phyloP scores from a whole-genome alignment of 2,888 invertebrate species.

The Melangyna quadrimaculata region DNA sequence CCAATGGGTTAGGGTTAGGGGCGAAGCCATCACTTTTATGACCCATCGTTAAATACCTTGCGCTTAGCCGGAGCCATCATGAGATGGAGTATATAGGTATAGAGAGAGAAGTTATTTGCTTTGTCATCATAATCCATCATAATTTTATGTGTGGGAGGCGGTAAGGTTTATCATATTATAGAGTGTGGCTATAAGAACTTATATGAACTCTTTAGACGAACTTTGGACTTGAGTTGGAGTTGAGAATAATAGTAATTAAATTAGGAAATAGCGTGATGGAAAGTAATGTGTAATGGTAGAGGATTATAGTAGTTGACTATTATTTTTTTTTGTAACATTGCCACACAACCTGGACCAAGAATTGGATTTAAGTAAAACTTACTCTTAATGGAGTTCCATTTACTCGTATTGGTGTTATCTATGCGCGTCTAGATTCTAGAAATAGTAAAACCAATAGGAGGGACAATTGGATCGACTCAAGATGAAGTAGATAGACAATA shows the following conservation, averaged over 20 bases:
- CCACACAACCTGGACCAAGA: too few species aligned
- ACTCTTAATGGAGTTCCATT: too few species aligned
- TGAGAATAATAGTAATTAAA: not conserved
- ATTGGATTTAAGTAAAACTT: too few species aligned
- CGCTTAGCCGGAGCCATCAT: not conserved
- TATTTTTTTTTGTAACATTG: too few species aligned
- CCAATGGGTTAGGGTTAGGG: conserved; percentile 1
- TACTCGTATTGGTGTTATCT: too few species aligned
- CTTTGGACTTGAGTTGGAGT: not conserved
- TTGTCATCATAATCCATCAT: conserved; percentile 50
- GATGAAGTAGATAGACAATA: too few species aligned
- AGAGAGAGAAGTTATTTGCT: conserved; percentile 33
- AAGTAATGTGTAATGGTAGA: not conserved
- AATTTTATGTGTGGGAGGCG: conserved; percentile 26
- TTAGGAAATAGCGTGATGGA: not conserved
- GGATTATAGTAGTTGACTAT: too few species aligned
- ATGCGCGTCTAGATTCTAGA: too few species aligned
- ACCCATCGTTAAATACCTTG: conserved; percentile 44
- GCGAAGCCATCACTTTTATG: conserved; percentile 43
- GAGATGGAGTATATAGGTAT: too few species aligned
- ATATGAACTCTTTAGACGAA: conserved; percentile 9
- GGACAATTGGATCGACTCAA: too few species aligned
- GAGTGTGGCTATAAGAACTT: not conserved
- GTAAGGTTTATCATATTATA: not conserved
- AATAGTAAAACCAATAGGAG: too few species aligned